Conservation (phyloP, 2,888 invertebrate species). For the Polyommatus iphigenia region DNA sequence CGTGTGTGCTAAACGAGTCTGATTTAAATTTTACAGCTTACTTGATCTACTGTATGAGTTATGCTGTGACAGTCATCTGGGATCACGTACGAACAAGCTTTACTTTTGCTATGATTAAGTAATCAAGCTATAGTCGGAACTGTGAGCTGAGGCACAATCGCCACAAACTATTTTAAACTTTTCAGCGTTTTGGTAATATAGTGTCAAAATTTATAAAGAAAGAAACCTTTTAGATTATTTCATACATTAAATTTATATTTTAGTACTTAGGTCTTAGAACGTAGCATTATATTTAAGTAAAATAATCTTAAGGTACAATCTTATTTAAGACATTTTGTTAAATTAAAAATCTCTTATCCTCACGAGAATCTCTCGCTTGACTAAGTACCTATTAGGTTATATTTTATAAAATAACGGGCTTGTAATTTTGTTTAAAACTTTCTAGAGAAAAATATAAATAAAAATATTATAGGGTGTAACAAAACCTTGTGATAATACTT, state of each 20-base stretch:
- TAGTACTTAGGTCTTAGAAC: neutral
- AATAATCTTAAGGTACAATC: neutral
- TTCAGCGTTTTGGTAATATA: neutral
- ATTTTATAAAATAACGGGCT: neutral
- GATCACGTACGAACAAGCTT: neutral
- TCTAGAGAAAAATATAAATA: no score
- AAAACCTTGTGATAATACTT: no score
- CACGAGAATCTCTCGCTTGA: neutral
- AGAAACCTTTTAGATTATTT: neutral
- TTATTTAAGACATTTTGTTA: neutral
- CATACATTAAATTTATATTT: neutral
- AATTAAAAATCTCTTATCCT: neutral
- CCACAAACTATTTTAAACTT: neutral
- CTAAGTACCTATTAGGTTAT: neutral
- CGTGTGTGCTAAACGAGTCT: no score
- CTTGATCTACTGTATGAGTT: no score
- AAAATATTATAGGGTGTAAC: no score
- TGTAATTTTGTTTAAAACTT: neutral
- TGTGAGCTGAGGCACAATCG: no score
- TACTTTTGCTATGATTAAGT: neutral
- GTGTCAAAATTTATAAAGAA: neutral
- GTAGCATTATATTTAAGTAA: neutral
- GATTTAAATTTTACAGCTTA: no score
- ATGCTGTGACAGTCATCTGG: neutral
- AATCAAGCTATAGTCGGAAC: neutral